Conservation (phyloP, 1,140 invertebrate genomes). For the Drosophila nigrodunni region DNA sequence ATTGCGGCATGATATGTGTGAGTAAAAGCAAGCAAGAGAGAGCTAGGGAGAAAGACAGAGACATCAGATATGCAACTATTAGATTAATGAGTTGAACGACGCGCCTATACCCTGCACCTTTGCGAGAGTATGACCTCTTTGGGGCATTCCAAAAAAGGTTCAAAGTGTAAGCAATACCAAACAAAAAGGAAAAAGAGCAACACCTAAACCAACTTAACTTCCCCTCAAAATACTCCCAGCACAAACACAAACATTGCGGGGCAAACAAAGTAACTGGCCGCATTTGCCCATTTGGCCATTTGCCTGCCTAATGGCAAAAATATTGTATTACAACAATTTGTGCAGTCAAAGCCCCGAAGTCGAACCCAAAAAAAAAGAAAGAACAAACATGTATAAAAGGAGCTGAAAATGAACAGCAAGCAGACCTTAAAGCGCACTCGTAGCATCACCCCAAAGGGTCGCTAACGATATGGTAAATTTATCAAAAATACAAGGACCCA, state of each 20-base stretch:
- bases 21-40: neutral
- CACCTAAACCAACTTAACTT: slow-evolving; percentile 11
- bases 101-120: slow-evolving; percentile 23
- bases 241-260: slow-evolving; percentile 59
- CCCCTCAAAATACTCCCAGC: neutral
- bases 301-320: slow-evolving; percentile 77
- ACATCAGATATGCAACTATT: slow-evolving; percentile 11
- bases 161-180: slow-evolving; percentile 58
- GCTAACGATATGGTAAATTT: slow-evolving; percentile 83
- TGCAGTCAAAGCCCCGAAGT: slow-evolving; percentile 35
- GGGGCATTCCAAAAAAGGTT: slow-evolving; percentile 34
- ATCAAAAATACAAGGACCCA: slow-evolving; percentile 67
- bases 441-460: slow-evolving; percentile 58
- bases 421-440: slow-evolving; percentile 9
- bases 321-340: slow-evolving; percentile 81
- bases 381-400: slow-evolving; percentile 57
- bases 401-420: slow-evolving; percentile 36
- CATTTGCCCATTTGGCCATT: slow-evolving; percentile 70
- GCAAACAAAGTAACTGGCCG: slow-evolving; percentile 66
- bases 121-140: neutral
- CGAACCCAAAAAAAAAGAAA: slow-evolving; percentile 25
- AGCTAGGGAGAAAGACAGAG: neutral
- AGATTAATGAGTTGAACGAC: slow-evolving; percentile 36
- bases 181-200: slow-evolving; percentile 26
- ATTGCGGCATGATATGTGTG: slow-evolving; percentile 42